Evolutionary conservation across 2,113 vertebrate species (phyloP).

Genomic region (Phoxinus phoxinus): DNA sequence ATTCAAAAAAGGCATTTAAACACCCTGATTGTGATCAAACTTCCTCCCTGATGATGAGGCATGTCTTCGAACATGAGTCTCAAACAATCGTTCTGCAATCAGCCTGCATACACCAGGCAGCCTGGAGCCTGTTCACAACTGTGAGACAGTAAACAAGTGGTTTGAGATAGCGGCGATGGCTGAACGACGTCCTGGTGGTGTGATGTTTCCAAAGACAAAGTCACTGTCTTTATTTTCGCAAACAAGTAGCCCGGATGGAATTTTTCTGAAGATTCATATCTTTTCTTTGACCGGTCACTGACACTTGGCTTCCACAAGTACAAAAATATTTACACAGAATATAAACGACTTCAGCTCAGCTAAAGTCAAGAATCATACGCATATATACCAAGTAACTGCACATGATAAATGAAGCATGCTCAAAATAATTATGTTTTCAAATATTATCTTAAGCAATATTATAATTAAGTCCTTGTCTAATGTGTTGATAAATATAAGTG

Average conservation of each 20-base stretch:
- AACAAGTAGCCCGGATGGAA: background rate
- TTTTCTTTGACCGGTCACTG: constrained; percentile 18
- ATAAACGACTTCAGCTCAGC: background rate
- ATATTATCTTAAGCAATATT: background rate
- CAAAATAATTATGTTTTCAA: background rate
- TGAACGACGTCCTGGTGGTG: background rate
- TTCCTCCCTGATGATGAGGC: constrained; percentile 50
- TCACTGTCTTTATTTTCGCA: constrained; percentile 7
- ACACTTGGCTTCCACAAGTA: background rate
- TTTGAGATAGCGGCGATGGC: background rate
- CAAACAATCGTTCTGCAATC: background rate
- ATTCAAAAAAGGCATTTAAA: constrained; percentile 63
- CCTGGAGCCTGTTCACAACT: background rate
- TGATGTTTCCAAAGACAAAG: background rate
- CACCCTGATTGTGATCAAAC: constrained; percentile 57
- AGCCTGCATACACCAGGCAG: background rate
- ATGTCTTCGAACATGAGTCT: background rate
- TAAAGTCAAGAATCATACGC: background rate
- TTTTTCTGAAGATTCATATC: constrained; percentile 5
- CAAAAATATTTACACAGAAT: background rate
- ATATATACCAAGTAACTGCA: background rate
- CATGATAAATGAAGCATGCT: background rate
- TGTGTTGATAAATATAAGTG: no score
- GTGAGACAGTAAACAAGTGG: background rate
- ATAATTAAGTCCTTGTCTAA: no score